These are phyloP conservation scores for Lasiurus cinereus DNA, from an alignment of 2,113 vertebrate genomes.

Conservation along the genomic window DNA sequence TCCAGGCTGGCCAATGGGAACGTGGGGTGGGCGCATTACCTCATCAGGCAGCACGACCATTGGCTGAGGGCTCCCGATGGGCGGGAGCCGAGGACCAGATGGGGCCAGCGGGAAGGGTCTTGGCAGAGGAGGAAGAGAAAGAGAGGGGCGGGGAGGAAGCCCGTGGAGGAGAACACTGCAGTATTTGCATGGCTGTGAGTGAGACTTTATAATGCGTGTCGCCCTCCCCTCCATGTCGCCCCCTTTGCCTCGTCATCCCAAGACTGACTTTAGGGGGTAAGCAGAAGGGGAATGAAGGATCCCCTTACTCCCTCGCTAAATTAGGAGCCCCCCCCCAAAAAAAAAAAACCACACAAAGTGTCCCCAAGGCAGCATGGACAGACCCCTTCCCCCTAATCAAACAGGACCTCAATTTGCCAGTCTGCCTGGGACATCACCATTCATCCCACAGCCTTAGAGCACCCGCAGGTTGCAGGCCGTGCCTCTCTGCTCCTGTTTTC, in stretches of 20 bases:
- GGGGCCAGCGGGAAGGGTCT: background rate
- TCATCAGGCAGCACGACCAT: constrained; percentile 64
- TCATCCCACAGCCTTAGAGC: background rate
- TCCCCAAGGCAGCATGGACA: background rate
- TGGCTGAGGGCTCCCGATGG: constrained; percentile 48
- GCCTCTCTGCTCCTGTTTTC: too few species aligned
- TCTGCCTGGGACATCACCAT: background rate
- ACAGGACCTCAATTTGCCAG: background rate
- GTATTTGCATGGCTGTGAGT: background rate
- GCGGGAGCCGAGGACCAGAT: background rate
- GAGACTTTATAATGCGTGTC: background rate
- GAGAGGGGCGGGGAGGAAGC: too few species aligned
- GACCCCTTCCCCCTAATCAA: background rate
- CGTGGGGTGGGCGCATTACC: constrained; percentile 56
- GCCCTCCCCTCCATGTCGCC: background rate
- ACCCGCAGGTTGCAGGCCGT: too few species aligned
- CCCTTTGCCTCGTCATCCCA: background rate
- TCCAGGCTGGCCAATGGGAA: constrained; percentile 63
- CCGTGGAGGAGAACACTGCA: background rate
- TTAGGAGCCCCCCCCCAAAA: background rate
- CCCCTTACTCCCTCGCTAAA: background rate
- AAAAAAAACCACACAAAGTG: background rate
- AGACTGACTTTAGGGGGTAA: background rate
- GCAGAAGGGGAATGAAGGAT: background rate
- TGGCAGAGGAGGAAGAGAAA: background rate